These are phyloP conservation scores for Apogon talboti DNA, from an alignment of 2,797 vertebrate genomes.

Conservation along the genomic window DNA sequence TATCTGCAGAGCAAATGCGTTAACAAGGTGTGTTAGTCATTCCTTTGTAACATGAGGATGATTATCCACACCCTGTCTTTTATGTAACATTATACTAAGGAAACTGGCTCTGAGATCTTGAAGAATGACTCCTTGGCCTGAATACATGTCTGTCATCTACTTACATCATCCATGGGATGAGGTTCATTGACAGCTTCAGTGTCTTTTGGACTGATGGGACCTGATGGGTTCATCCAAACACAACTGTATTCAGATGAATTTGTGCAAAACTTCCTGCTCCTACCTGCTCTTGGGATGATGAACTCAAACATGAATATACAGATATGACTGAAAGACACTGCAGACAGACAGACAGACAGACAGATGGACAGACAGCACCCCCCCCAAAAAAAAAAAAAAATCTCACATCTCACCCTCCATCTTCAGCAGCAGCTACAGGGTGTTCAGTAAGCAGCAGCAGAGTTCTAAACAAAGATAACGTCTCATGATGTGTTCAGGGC, in stretches of 20 bases:
- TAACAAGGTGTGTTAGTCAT: no score
- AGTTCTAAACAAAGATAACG: no score
- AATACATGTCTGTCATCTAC: conserved; percentile 9
- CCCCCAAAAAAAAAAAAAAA: no score
- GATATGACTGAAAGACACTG: conserved; percentile 12
- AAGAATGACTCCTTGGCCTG: neutral
- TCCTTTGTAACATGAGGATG: conserved; percentile 20
- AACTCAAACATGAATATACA: conserved; percentile 5
- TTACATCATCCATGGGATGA: neutral
- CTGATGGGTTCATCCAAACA: no score
- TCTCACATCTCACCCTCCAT: no score
- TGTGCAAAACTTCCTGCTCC: neutral
- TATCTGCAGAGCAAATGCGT: no score
- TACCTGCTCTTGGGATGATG: conserved; percentile 3
- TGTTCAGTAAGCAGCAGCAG: no score
- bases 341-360: neutral
- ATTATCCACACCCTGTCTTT: conserved; percentile 15
- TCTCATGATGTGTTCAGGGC: no score
- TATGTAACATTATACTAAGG: conserved; percentile 7
- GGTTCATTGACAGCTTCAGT: conserved; percentile 10
- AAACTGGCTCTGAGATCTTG: conserved; percentile 16
- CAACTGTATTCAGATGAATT: neutral
- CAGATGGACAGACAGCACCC: no score
- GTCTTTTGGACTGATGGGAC: conserved; percentile 1
- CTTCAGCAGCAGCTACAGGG: no score